Evolutionary conservation across 2,797 vertebrate genomes (phyloP).

Genomic region (Cossypha caffra): DNA sequence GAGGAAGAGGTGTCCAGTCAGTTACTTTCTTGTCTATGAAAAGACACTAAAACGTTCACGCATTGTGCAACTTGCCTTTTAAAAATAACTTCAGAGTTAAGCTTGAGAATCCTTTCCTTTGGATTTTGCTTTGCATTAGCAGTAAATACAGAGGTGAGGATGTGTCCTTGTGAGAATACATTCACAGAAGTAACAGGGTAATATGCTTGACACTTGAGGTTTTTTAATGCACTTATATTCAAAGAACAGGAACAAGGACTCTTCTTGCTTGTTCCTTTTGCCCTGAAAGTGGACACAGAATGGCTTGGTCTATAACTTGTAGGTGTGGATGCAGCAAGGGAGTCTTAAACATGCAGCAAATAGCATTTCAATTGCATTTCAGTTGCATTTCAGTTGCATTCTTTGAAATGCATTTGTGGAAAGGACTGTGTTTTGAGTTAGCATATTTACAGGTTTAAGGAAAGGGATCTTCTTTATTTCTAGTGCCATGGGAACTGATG

Average conservation of each 20-base stretch:
- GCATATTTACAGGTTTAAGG: background rate
- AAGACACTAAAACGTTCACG: background rate
- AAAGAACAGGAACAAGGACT: background rate
- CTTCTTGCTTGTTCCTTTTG: background rate
- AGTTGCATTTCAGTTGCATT: background rate
- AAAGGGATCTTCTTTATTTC: background rate
- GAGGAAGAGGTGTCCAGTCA: constrained; percentile 16
- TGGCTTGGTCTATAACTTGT: background rate
- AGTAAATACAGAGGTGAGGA: background rate
- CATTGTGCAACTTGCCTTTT: background rate
- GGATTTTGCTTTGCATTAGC: constrained; percentile 1
- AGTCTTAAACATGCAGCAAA: background rate
- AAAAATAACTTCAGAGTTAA: background rate
- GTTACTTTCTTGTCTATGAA: background rate
- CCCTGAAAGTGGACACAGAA: background rate
- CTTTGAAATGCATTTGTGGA: background rate
- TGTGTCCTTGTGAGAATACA: background rate
- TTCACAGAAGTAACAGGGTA: background rate
- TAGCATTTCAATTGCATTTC: background rate
- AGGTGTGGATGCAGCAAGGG: background rate
- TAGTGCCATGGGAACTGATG: background rate
- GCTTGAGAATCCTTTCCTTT: background rate
- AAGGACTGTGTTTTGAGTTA: background rate
- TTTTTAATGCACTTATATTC: background rate
- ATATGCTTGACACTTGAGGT: background rate